phyloP scores from a whole-genome alignment of 2,797 vertebrate genomes.

The Dipus sagitta region DNA sequence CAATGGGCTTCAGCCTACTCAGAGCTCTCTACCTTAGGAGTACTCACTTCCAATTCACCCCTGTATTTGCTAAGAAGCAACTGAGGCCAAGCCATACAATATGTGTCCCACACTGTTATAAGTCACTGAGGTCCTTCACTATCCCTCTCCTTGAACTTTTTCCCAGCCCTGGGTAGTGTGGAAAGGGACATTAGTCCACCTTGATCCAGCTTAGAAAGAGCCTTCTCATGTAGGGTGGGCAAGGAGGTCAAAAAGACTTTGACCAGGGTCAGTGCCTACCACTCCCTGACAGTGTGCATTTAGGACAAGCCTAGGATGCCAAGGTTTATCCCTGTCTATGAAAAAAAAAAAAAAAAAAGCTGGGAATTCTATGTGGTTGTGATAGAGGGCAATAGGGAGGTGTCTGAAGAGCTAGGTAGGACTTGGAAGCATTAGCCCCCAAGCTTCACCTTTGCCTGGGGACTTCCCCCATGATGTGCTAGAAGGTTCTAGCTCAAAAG shows the following conservation, averaged over 20 bases:
- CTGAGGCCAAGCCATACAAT: background rate
- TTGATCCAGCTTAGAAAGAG: background rate
- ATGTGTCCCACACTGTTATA: background rate
- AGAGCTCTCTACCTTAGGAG: rapidly evolving
- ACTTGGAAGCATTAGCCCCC: background rate
- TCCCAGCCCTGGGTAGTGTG: background rate
- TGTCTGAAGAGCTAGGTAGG: background rate
- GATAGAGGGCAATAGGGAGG: background rate
- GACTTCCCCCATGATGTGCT: rapidly evolving
- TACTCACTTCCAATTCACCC: too few relatives aligned
- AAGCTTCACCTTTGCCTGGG: background rate
- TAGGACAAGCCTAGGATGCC: background rate
- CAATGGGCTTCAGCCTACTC: rapidly evolving
- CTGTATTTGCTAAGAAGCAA: rapidly evolving
- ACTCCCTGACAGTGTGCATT: background rate
- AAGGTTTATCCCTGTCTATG: background rate
- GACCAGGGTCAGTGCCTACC: background rate
- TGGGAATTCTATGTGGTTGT: background rate
- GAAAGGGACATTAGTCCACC: background rate
- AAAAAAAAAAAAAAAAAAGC: too few relatives aligned
- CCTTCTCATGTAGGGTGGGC: rapidly evolving
- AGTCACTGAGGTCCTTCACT: rapidly evolving
- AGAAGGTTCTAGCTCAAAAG: background rate
- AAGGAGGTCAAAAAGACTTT: too few relatives aligned
- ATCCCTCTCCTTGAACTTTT: too few relatives aligned